phyloP scores from a whole-genome alignment of 2,113 vertebrate species.

The Oryzias melastigma region DNA sequence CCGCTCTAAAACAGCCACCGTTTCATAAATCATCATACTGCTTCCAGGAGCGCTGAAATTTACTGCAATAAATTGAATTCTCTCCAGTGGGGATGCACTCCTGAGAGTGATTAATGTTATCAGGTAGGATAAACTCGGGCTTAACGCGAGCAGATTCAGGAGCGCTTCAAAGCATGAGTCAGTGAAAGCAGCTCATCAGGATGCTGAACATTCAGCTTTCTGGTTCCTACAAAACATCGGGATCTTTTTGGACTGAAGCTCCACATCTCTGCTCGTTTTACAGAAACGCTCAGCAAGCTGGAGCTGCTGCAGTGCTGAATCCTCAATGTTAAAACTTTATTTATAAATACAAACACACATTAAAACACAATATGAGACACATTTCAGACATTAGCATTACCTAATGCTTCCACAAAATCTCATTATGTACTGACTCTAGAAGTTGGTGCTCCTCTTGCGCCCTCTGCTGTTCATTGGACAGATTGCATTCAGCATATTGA shows the following conservation, averaged over 20 bases:
- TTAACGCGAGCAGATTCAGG: too few species aligned
- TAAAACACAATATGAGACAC: too few species aligned
- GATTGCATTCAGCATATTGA: not conserved
- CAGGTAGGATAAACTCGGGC: too few species aligned
- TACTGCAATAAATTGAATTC: constrained; percentile 5
- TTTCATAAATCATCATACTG: not conserved
- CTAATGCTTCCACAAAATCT: not conserved
- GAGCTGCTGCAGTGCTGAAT: constrained; percentile 16
- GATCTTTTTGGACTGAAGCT: constrained; percentile 1
- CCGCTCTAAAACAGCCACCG: not conserved
- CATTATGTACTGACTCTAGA: too few species aligned
- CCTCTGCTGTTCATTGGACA: constrained; percentile 47
- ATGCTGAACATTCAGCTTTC: too few species aligned
- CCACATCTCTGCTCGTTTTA: not conserved
- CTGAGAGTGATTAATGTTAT: too few species aligned
- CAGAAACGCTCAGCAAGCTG: not conserved
- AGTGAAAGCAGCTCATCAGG: too few species aligned
- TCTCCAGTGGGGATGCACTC: not conserved
- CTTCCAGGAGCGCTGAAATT: constrained; percentile 3
- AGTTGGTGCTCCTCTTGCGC: constrained; percentile 44
- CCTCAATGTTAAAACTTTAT: constrained; percentile 2
- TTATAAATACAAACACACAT: too few species aligned
- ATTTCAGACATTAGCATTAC: constrained; percentile 4
- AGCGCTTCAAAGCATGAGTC: too few species aligned
- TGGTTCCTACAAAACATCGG: too few species aligned